Evolutionary conservation across 2,888 invertebrate species (phyloP).

Genomic region (Folsomia manolachei): DNA sequence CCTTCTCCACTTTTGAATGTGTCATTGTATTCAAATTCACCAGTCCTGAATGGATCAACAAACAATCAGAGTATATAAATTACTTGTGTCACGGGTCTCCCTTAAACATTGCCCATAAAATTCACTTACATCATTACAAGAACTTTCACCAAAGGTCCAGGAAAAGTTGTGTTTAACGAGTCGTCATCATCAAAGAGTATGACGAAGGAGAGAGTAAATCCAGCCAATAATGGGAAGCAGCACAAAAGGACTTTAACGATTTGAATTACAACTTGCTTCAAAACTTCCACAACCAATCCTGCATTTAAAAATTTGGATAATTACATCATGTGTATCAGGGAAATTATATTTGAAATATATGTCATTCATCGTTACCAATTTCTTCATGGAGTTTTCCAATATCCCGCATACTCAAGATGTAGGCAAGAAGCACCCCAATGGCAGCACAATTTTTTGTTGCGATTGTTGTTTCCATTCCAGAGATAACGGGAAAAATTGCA

Average conservation of each 20-base stretch:
- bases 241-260: slow-evolving; percentile 28
- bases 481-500: slow-evolving; percentile 24
- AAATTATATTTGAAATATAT: too few relatives aligned
- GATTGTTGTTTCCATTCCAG: slow-evolving; percentile 17
- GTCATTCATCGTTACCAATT: too few relatives aligned
- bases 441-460: slow-evolving; percentile 30
- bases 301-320: background rate
- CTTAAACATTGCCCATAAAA: too few relatives aligned
- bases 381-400: slow-evolving; percentile 29
- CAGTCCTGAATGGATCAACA: too few relatives aligned
- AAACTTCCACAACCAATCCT: slow-evolving; percentile 24
- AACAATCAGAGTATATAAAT: too few relatives aligned
- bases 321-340: background rate
- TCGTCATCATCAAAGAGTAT: slow-evolving; percentile 35
- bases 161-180: slow-evolving; percentile 31
- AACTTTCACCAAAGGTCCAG: slow-evolving; percentile 24
- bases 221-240: slow-evolving; percentile 29
- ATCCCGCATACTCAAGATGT: slow-evolving; percentile 32
- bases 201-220: slow-evolving; percentile 30
- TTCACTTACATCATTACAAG: slow-evolving; percentile 34
- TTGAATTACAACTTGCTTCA: slow-evolving; percentile 31
- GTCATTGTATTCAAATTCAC: slow-evolving; percentile 36
- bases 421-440: slow-evolving; percentile 30
- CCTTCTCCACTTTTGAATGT: slow-evolving; percentile 30
- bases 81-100: too few relatives aligned